A percentile compares a stretch with the other conserved stretches of the same genome.
These are phyloP conservation scores for Drosophila sp. DNA, from an alignment of 1,140 invertebrate species.

Conservation along the genomic window DNA sequence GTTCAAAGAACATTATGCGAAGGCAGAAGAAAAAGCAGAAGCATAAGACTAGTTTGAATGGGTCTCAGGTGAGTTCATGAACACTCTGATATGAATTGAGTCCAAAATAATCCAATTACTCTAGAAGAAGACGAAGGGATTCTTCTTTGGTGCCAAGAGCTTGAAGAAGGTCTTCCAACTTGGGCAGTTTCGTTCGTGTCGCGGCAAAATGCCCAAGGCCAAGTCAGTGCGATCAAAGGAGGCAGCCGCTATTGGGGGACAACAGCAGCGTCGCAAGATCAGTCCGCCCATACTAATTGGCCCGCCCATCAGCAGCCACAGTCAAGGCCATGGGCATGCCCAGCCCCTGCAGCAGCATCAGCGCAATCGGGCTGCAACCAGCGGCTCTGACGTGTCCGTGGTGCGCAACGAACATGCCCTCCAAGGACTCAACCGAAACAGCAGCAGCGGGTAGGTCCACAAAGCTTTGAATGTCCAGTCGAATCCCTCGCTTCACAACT, in stretches of 20 bases:
- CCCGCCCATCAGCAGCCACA: slow-evolving; percentile 45
- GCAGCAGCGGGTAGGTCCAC: slow-evolving; percentile 85
- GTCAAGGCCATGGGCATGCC: slow-evolving; percentile 40
- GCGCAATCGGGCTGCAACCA: slow-evolving; percentile 71
- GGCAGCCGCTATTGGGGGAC: slow-evolving; percentile 24
- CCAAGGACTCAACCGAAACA: slow-evolving; percentile 87
- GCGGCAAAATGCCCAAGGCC: slow-evolving; percentile 65
- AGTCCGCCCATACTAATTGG: slow-evolving; percentile 60
- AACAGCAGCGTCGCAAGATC: slow-evolving; percentile 43
- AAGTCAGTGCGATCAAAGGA: slow-evolving; percentile 43
- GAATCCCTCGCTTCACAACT: neutral
- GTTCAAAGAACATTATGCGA: slow-evolving; percentile 94
- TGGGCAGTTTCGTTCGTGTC: slow-evolving; percentile 76
- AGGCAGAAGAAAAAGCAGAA: slow-evolving; percentile 88
- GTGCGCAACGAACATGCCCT: slow-evolving; percentile 71
- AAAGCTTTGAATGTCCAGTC: neutral
- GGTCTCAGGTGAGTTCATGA: slow-evolving; percentile 56
- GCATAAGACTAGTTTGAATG: slow-evolving; percentile 83
- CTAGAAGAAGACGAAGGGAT: slow-evolving; percentile 84
- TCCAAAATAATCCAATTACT: neutral
- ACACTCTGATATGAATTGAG: neutral
- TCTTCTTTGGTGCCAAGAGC: slow-evolving; percentile 84
- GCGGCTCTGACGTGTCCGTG: slow-evolving; percentile 80
- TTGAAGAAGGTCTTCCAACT: slow-evolving; percentile 83
- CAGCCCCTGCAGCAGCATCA: slow-evolving; percentile 52